Conservation (phyloP, 2,888 invertebrate genomes). For the Branchellion lobata region DNA sequence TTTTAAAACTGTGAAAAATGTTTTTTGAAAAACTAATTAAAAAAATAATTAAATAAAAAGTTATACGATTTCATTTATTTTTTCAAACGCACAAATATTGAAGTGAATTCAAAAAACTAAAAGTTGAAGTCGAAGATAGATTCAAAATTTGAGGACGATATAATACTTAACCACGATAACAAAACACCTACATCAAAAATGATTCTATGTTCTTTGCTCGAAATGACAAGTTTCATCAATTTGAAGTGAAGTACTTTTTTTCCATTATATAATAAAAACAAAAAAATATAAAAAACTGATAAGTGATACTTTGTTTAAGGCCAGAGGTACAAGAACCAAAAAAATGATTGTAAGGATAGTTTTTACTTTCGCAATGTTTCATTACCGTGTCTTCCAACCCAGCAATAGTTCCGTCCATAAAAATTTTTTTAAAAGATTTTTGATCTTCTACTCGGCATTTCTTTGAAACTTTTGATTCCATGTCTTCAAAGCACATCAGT, state of each 20-base stretch:
- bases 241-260: background rate
- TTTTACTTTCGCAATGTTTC: background rate
- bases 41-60: no score
- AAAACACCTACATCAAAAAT: background rate
- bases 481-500: constrained; percentile 11
- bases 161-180: constrained; percentile 3
- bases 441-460: background rate
- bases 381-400: background rate
- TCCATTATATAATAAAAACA: background rate
- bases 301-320: constrained; percentile 2
- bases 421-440: background rate
- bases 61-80: background rate
- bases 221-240: background rate
- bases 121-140: background rate
- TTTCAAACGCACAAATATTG: background rate
- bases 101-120: background rate
- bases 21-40: no score
- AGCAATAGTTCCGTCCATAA: background rate
- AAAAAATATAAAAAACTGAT: background rate
- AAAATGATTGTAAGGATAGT: constrained; percentile 1
- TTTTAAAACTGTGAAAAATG: no score
- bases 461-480: constrained; percentile 8
- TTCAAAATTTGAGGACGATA: background rate
- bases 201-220: background rate
- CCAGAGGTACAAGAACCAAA: constrained; percentile 18